Conservation (phyloP, 2,888 invertebrate genomes). For the Nephrotoma flavescens region DNA sequence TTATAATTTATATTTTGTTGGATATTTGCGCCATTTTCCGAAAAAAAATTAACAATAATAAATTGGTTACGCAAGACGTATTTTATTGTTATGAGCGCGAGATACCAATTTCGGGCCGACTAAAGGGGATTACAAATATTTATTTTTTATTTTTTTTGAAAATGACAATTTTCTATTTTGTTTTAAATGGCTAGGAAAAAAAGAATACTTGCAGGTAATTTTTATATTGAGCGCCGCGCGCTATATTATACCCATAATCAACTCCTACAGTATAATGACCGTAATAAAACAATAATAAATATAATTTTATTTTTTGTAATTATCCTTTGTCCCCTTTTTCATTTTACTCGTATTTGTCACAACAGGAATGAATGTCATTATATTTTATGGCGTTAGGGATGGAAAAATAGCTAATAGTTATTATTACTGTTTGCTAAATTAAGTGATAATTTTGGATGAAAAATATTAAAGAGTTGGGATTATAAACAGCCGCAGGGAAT, state of each 20-base stretch:
- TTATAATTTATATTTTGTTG: background rate
- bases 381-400: background rate
- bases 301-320: background rate
- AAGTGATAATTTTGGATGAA: background rate
- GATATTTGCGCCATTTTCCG: background rate
- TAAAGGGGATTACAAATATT: background rate
- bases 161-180: background rate
- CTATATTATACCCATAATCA: background rate
- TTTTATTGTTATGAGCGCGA: background rate
- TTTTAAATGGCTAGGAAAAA: background rate
- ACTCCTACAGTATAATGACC: background rate
- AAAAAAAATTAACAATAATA: background rate
- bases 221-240: background rate
- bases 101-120: background rate
- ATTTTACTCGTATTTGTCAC: background rate
- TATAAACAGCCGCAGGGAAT: background rate
- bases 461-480: too few relatives aligned
- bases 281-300: background rate
- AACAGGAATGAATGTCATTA: background rate
- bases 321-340: background rate
- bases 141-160: background rate
- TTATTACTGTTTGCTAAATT: background rate
- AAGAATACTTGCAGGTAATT: background rate
- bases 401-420: background rate
- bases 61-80: background rate